Base-by-base conservation (phyloP, 2,113 vertebrate genomes). In the Rousettus leschenaultii region DNA sequence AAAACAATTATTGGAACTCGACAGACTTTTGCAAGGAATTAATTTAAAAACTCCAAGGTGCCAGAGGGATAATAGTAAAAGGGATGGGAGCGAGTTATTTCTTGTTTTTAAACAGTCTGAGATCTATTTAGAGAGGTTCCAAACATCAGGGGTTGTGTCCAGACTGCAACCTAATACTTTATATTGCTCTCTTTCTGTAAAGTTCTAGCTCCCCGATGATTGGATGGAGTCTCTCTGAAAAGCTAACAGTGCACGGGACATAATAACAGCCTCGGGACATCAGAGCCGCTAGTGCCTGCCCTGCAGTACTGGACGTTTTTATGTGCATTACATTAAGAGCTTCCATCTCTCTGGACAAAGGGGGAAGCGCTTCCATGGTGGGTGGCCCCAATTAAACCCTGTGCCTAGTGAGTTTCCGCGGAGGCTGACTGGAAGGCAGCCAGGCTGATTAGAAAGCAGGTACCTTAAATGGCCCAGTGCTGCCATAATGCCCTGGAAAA, bases 311-410 rank as follows among this genome's bases (percentile, higher is more conserved):
- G 91, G 93, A 87, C 59, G 26, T 86, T 96, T 97, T 97, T 83
- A 95, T 91, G 86, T 96, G 96, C 82, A 26, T 71, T 71, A 38
- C 85, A 82, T 78, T 79, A 95, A 96, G 93, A 97, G 82, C 96
- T 90, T 86, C 97, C 97, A 86, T 77, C 91, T 97, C 93, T 87
- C 88, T 0, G 63, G 95, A 97, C 97, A 97, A 95, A 98, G 96
- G 0, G 89, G 88, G 87, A 90, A 96, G 94, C 66, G 65, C 70
- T 87, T 96, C 96, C 97, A 77, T 66, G 65, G 96, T 98, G 97
- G 97, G 97, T 97, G 97, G 97, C 97, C 97, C 97, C 94, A 97
- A 96, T 97, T 97, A 98, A 97, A 96, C 96, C 89, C 90, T 33
- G 45, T 79, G 95, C 95, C 95, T 95, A 61, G 87, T 33, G 88